Conservation (phyloP, 2,888 invertebrate species). For the Dendrolimus pini region DNA sequence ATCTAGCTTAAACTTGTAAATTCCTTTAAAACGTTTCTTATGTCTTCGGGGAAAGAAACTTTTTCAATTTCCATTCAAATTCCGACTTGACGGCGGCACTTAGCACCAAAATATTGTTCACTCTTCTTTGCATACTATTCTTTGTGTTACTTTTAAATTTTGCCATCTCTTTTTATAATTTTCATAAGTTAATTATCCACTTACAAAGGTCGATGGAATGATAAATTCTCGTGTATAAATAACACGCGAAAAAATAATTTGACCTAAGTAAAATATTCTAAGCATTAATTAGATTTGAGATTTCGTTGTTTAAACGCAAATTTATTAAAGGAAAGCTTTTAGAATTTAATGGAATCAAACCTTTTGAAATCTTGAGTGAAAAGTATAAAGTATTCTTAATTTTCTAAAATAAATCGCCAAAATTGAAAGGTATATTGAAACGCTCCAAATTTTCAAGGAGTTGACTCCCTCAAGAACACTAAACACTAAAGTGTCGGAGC, state of each 20-base stretch:
- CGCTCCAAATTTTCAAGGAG: conserved; percentile 13
- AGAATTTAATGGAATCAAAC: no score
- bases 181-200: not conserved
- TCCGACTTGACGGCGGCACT: conserved; percentile 35
- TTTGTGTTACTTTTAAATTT: conserved; percentile 21
- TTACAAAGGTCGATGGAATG: no score
- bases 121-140: conserved; percentile 24
- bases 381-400: no score
- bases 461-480: conserved; percentile 40
- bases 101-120: conserved; percentile 38
- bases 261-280: no score
- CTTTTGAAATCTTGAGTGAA: no score
- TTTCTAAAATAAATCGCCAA: no score
- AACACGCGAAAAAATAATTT: no score
- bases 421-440: not conserved
- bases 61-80: conserved; percentile 66
- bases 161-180: conserved; percentile 7
- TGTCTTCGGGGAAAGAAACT: conserved; percentile 46
- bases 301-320: no score
- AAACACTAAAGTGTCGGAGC: conserved; percentile 46
- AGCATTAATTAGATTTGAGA: no score
- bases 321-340: no score
- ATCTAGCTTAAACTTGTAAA: conserved; percentile 8
- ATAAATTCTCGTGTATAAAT: no score
- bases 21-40: conserved; percentile 39